phyloP scores from a whole-genome alignment of 2,113 vertebrate genomes.

The Scomber scombrus region DNA sequence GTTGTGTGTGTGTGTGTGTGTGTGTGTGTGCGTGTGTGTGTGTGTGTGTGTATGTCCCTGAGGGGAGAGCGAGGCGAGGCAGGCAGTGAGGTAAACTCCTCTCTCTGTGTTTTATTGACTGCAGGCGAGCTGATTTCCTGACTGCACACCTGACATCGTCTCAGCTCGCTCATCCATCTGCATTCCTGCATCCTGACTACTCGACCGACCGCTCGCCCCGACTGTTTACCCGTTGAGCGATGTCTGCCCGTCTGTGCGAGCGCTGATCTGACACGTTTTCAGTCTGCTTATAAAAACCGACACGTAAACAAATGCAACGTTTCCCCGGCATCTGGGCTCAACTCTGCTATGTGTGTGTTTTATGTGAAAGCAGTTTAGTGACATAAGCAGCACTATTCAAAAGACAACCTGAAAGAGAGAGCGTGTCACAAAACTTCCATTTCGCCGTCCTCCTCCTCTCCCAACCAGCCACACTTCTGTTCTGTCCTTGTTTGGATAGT shows the following conservation, averaged over 20 bases:
- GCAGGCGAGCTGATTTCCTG: not conserved
- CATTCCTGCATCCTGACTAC: not conserved
- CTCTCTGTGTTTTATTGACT: conserved; percentile 1
- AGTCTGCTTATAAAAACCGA: not conserved
- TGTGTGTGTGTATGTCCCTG: not conserved
- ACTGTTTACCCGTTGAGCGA: not conserved
- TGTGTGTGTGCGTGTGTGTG: conserved; percentile 18
- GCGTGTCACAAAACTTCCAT: too few relatives aligned
- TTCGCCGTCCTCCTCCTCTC: too few relatives aligned
- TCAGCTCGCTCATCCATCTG: not conserved
- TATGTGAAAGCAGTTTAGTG: too few relatives aligned
- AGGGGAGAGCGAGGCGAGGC: conserved; percentile 12
- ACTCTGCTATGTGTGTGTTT: too few relatives aligned
- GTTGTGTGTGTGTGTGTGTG: conserved; percentile 15
- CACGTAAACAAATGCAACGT: too few relatives aligned
- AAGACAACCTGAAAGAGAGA: too few relatives aligned
- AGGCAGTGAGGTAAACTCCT: conserved; percentile 27
- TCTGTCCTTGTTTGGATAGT: too few relatives aligned
- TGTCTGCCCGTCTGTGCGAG: not conserved
- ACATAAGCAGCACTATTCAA: too few relatives aligned
- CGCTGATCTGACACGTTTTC: too few relatives aligned
- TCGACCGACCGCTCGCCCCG: too few relatives aligned
- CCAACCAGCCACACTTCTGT: too few relatives aligned
- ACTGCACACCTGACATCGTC: not conserved
- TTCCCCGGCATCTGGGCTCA: too few relatives aligned